phyloP scores from a whole-genome alignment of 2,888 invertebrate genomes.

The Nowickia ferox region DNA sequence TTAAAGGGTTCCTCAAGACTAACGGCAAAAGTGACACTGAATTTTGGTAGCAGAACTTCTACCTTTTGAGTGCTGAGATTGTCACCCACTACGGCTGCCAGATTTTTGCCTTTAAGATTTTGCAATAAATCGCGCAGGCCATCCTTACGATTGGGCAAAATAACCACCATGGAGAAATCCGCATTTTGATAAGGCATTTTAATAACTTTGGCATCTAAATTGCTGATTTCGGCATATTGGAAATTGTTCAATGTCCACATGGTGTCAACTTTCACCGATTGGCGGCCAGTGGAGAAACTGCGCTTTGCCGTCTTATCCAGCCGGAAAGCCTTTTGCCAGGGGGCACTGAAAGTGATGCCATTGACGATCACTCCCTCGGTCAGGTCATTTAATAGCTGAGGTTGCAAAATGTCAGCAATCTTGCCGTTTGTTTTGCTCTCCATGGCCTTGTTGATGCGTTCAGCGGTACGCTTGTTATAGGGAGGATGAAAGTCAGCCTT shows the following conservation, averaged over 20 bases:
- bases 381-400: conserved; percentile 82
- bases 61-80: conserved; percentile 85
- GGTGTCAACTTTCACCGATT: conserved; percentile 79
- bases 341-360: conserved; percentile 76
- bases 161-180: conserved; percentile 89
- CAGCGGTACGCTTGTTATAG: conserved; percentile 84
- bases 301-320: conserved; percentile 77
- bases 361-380: conserved; percentile 80
- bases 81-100: conserved; percentile 84
- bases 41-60: conserved; percentile 89
- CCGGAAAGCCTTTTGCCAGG: conserved; percentile 79
- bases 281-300: conserved; percentile 77
- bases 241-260: conserved; percentile 80
- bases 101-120: conserved; percentile 85
- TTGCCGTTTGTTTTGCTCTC: conserved; percentile 90
- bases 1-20: conserved; percentile 86
- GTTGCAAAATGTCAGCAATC: conserved; percentile 89
- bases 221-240: conserved; percentile 83
- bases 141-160: conserved; percentile 88
- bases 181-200: conserved; percentile 89
- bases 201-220: conserved; percentile 85
- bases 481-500: conserved; percentile 86
- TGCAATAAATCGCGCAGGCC: conserved; percentile 87
- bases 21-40: conserved; percentile 90
- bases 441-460: conserved; percentile 91